Conservation (phyloP, 2,113 vertebrate species). For the Pituophis catenifer region DNA sequence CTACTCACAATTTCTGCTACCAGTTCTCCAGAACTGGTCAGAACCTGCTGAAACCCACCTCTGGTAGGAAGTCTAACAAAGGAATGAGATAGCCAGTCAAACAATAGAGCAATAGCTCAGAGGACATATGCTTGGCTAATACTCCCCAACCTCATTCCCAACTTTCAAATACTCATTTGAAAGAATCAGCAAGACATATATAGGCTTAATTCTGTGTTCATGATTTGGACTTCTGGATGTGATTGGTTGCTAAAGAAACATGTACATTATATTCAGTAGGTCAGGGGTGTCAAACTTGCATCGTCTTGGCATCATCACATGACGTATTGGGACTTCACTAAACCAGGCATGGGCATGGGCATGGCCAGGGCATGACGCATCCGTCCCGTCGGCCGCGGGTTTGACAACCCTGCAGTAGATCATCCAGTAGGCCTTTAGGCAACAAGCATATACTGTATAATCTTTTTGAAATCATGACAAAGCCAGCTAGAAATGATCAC, state of each 20-base stretch:
- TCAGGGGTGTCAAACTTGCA: too few relatives aligned
- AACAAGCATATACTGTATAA: neutral
- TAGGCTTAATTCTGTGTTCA: neutral
- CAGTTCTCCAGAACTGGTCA: too few relatives aligned
- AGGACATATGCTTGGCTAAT: neutral
- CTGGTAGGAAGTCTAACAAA: neutral
- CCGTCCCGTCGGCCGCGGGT: too few relatives aligned
- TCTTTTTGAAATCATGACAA: neutral
- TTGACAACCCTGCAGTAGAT: too few relatives aligned
- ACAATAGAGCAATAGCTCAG: neutral
- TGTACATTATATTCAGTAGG: neutral
- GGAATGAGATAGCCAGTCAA: neutral
- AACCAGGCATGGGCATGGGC: too few relatives aligned
- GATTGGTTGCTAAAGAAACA: neutral
- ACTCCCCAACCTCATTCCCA: neutral
- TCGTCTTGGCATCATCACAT: too few relatives aligned
- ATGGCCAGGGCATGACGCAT: too few relatives aligned
- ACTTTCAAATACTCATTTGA: neutral
- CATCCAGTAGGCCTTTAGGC: neutral
- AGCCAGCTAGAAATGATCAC: neutral
- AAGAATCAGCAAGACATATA: neutral
- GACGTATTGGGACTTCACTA: too few relatives aligned
- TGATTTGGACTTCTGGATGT: neutral
- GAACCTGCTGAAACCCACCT: too few relatives aligned
- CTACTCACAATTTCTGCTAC: too few relatives aligned